Evolutionary conservation across 2,113 vertebrate species (phyloP).

Genomic region (Thomomys bottae): DNA sequence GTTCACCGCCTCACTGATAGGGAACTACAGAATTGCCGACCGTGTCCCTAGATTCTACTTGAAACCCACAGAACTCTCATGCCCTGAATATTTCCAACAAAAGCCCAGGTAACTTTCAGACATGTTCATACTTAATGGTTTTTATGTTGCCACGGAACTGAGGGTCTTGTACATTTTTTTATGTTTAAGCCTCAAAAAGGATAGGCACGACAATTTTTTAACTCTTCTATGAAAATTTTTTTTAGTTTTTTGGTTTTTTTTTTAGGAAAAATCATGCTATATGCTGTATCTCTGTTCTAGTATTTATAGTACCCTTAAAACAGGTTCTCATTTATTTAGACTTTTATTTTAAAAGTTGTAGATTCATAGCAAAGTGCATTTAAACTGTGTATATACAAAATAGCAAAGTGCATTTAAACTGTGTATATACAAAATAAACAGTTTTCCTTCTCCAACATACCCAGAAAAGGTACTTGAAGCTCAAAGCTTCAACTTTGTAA

Average conservation of each 20-base stretch:
- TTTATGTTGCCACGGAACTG: neutral
- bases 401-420: neutral
- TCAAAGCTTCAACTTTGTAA: slow-evolving; percentile 13
- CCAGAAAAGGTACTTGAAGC: neutral
- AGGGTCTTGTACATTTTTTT: neutral
- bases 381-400: neutral
- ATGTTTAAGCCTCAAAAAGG: neutral
- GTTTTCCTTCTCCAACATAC: neutral
- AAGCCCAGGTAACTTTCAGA: slow-evolving; percentile 4
- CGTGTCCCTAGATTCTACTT: neutral
- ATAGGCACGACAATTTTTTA: neutral
- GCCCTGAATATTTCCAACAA: neutral
- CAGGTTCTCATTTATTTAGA: neutral
- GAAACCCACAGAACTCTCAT: neutral
- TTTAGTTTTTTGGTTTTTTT: too few species aligned
- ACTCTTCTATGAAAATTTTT: neutral
- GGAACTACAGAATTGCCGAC: neutral
- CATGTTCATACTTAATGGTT: neutral
- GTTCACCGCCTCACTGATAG: neutral
- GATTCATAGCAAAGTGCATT: neutral
- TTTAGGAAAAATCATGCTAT: too few species aligned
- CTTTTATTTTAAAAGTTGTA: neutral
- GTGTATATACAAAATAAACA: neutral
- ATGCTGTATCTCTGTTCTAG: neutral
- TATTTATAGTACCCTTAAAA: neutral